Evolutionary conservation across 2,113 vertebrate genomes (phyloP).

Genomic region (Arvicanthis niloticus): DNA sequence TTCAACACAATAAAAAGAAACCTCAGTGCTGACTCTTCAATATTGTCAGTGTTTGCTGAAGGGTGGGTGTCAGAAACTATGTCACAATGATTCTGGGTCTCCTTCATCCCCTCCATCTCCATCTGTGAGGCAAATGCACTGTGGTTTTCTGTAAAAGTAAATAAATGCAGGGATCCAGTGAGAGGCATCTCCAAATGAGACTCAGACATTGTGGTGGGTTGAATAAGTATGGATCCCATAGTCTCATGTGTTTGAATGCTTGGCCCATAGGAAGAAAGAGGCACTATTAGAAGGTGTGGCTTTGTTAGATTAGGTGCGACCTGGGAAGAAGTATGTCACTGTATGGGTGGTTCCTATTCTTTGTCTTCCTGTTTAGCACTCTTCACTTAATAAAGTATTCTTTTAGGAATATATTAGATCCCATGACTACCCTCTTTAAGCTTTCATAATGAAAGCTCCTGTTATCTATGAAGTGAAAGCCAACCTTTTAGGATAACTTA

Average conservation of each 20-base stretch:
- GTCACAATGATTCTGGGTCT: neutral
- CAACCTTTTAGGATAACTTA: neutral
- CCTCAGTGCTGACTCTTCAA: neutral
- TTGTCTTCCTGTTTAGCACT: neutral
- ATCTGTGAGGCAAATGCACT: accelerated
- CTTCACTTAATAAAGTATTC: neutral
- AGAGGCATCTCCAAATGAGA: neutral
- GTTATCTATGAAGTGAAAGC: neutral
- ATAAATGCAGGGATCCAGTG: neutral
- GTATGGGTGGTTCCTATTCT: neutral
- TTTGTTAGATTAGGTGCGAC: neutral
- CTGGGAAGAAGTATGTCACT: neutral
- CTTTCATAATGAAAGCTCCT: neutral
- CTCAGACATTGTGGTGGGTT: neutral
- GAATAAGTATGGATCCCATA: neutral
- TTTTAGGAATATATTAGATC: neutral
- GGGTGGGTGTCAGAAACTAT: no score
- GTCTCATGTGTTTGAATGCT: neutral
- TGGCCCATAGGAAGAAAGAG: neutral
- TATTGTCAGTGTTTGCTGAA: neutral
- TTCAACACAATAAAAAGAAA: neutral
- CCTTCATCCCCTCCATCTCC: neutral
- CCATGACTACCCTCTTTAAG: neutral
- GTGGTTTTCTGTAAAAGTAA: neutral
- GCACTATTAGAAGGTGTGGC: neutral